Evolutionary conservation across 2,888 invertebrate species (phyloP), one percentile per base, ranked within the genome.

Genomic region (Phortica okadai): DNA sequence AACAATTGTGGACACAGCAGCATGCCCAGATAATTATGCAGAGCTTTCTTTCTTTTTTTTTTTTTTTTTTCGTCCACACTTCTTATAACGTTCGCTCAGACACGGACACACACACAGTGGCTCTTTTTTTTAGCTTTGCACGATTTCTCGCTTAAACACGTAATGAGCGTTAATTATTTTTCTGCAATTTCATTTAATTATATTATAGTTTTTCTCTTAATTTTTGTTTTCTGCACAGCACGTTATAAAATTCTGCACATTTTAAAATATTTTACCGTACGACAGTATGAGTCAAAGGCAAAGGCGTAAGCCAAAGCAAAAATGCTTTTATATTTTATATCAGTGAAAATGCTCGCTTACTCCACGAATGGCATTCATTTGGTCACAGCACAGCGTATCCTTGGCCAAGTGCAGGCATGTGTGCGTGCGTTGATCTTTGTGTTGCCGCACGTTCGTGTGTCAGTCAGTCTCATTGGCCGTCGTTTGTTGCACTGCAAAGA

Each of bases 1-100:
- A 88, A 87, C 86, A 88, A 78, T 83, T 79, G 83, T 80, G 80
- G 80, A 74, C 83, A 83, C 81, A 82, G 81, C 88, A 84, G 82
- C 87, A 87, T 86, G 76, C 88, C 85, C 87, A 80, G 79, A 76
- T 73, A 74, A 74, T 33, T 45, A 64, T 58, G 64, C 64, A 45
- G 50, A 50, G 54, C 56, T n/a, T 62, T 62, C n/a, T 59, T 11
- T 21, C 21, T 16, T 5, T 62, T 62, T 16, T 62, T 25, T 4
- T 59, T 59, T 59, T 6, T 8, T 16, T 16, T 21, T 16, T 59
- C n/a, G 21, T 21, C 21, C 62, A 25, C 25, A 16, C 56, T 56
- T 56, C n/a, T 54, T 54, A 11, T 16, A 8, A 3, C 21, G 11
- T 54, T 16, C 25, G 45, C 73, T 73, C 21, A 42, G 42, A 16